Evolutionary conservation across 2,888 invertebrate genomes (phyloP), one percentile per base, ranked within the genome.

Genomic region (Dysmachus trigonus): DNA sequence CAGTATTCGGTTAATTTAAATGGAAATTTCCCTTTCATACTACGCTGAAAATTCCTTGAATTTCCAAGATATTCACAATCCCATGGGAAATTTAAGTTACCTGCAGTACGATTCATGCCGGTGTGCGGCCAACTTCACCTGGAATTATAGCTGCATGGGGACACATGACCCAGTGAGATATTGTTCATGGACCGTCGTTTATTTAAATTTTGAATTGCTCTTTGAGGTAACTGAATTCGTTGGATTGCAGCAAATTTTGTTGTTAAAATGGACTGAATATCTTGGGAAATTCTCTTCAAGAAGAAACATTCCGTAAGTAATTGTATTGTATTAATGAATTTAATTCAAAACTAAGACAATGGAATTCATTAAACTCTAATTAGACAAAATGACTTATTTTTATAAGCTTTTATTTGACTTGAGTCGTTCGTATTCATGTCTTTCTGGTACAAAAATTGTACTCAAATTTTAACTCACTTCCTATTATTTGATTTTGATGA

Each of bases 21-120:
- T 82, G 81, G 81, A 82, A 82, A 82, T 82, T 82, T 82, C 81
- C 81, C 62, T 62, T 82, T 82, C 81, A 62, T 62, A 62, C 62
- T 62, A 62, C 62, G 27, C 31, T 62, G 13, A 53, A 31, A 82
- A 82, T 82, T 82, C 33, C 33, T 62, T 31, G 27, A 53, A 82
- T 82, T 82, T 82, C 35, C 81, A 82, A 33, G 81, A 62, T 31
- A 33, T 82, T n/a, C 81, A 51, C 53, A 82, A 62, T 82, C 53
- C 31, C 53, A 31, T 13, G 62, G 51, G 81, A 82, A 62, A 62
- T 82, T 62, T 41, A 62, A 82, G 53, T 35, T 82, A 77, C 47
- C 22, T 77, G 35, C 77, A 41, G 47, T 22, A 77, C 47, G 47
- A 51, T 51, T 77, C 35, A 27, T 77, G 22, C 35, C 33, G 13